These are phyloP conservation scores for Menidia menidia DNA, from an alignment of 2,797 vertebrate genomes.

Conservation along the genomic window DNA sequence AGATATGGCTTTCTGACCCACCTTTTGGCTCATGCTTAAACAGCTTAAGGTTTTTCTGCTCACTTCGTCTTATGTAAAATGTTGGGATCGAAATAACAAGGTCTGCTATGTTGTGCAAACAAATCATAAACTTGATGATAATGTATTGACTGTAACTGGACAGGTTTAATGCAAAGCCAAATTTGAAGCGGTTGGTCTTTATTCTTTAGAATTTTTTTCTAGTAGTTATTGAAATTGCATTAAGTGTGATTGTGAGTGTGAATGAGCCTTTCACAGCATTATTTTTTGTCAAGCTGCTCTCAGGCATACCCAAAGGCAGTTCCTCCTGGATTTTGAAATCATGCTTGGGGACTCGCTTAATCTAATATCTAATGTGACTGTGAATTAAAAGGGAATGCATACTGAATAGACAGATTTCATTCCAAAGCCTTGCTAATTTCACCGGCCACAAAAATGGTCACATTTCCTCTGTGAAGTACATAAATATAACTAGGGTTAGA, in stretches of 20 bases:
- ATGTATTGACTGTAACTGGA: constrained; percentile 9
- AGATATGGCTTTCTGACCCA: constrained; percentile 30
- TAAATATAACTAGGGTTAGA: constrained; percentile 19
- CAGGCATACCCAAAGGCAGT: constrained; percentile 73
- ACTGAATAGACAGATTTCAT: constrained; percentile 56
- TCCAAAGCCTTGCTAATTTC: constrained; percentile 66
- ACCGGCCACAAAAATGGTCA: constrained; percentile 45
- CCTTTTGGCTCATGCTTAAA: constrained; percentile 7
- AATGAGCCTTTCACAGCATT: constrained; percentile 74
- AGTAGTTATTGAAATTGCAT: constrained; percentile 58
- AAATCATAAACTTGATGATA: constrained; percentile 11
- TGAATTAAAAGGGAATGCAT: constrained; percentile 63
- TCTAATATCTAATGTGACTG: constrained; percentile 71
- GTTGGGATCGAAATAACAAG: background rate
- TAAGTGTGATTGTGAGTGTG: constrained; percentile 75
- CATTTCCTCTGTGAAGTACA: constrained; percentile 38
- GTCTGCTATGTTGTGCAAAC: background rate
- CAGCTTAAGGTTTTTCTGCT: background rate
- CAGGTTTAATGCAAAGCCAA: constrained; percentile 25
- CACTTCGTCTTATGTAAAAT: constrained; percentile 4
- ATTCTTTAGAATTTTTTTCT: too few relatives aligned
- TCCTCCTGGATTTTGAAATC: constrained; percentile 65
- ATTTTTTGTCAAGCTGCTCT: constrained; percentile 77
- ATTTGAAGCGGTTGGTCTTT: background rate
- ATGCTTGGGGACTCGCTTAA: constrained; percentile 62